Base-by-base conservation (phyloP, 23 tunicate species). In the Clavelina lepadiformis region DNA sequence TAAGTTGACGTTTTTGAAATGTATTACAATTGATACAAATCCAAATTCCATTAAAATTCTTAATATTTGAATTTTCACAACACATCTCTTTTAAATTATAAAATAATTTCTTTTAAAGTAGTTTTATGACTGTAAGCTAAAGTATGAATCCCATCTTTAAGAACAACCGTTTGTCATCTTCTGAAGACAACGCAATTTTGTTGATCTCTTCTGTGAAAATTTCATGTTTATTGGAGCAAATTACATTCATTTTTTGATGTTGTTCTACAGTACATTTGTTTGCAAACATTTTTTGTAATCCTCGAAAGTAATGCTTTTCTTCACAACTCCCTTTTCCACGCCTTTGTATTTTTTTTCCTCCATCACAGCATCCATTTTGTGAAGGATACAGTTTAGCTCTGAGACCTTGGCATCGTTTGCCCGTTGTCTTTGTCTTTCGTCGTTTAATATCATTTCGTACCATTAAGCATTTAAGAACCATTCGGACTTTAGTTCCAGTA, bases 181-280 rank as follows among this genome's bases (percentile, higher is more conserved):
- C 49, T 41, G 49, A 11, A 41, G 49, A 41, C 49, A 41, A 11
- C 15, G 49, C 49, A 41, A 41, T 41, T 41, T 11, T 41, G 49
- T 41, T 41, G 11, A 41, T 41, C 49, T 41, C 49, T 41, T 41
- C 49, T 41, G 49, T 15, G 49, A 15, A 41, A 41, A 41, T 41
- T 41, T 41, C 49, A 41, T 41, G 49, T 41, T 41, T 41, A 41
- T 41, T 11, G n/a, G n/a, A n/a, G n/a, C n/a, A n/a, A n/a, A n/a
- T n/a, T n/a, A n/a, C n/a, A n/a, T n/a, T n/a, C n/a, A 11, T 15
- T 41, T 41, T 41, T 11, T 15, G 49, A 41, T 41, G 49, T 41
- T 8, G 49, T 41, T 41, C 49, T 41, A 41, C n/a, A n/a, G n/a
- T n/a, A n/a, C 49, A 8, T 41, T 41, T 41, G 49, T 41, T 41